Conservation (phyloP, 2,113 vertebrate genomes). For the Lepus europaeus region DNA sequence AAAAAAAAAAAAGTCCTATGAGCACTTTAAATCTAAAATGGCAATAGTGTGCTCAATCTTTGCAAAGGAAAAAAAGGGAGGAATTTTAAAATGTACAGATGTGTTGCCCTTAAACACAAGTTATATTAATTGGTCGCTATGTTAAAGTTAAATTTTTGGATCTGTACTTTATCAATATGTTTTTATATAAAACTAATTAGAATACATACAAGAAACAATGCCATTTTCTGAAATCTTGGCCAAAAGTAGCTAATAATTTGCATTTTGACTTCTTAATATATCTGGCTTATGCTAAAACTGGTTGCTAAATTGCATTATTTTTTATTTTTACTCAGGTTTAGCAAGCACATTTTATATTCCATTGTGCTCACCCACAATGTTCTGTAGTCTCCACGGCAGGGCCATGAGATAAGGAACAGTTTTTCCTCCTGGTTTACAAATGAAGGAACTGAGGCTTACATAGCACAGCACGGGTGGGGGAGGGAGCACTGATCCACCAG, state of each 20-base stretch:
- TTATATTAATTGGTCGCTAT: neutral
- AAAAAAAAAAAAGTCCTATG: neutral
- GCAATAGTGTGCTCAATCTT: neutral
- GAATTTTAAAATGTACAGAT: neutral
- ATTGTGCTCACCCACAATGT: neutral
- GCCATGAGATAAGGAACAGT: neutral
- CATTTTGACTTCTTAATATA: neutral
- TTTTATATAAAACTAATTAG: neutral
- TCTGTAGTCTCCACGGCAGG: neutral
- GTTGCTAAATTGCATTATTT: neutral
- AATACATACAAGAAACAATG: neutral
- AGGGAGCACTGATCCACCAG: neutral
- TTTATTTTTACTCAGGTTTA: neutral
- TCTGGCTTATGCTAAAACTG: neutral
- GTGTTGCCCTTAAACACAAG: neutral
- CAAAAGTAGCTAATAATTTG: neutral
- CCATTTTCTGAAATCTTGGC: neutral
- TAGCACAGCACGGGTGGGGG: neutral
- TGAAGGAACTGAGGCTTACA: neutral
- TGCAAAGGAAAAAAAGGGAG: neutral
- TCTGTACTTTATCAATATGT: neutral
- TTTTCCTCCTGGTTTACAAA: neutral
- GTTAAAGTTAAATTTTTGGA: conserved; percentile 1
- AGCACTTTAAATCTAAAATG: neutral
- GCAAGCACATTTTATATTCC: neutral